Evolutionary conservation across 2,797 vertebrate species (phyloP).

Genomic region (Prunella strophiata): DNA sequence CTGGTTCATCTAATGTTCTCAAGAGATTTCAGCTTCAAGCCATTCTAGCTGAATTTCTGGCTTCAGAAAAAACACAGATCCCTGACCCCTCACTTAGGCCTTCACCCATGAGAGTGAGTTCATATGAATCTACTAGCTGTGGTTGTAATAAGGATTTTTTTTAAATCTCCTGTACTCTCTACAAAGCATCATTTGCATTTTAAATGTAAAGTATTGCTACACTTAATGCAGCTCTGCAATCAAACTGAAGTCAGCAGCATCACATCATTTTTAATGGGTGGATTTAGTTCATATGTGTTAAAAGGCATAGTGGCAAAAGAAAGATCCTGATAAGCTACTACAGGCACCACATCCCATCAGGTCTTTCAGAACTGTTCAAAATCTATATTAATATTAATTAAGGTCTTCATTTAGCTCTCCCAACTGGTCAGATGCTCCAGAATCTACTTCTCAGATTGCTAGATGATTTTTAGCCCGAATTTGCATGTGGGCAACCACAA

Average conservation of each 20-base stretch:
- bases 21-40: background rate
- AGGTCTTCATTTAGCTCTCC: background rate
- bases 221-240: background rate
- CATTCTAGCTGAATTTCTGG: background rate
- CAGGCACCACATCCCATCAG: background rate
- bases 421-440: background rate
- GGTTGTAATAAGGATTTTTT: background rate
- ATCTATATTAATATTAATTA: background rate
- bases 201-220: background rate
- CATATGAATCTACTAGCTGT: background rate
- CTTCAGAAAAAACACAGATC: background rate
- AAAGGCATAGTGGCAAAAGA: background rate
- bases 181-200: background rate
- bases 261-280: background rate
- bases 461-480: background rate
- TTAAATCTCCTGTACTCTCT: background rate
- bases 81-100: background rate
- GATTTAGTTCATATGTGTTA: background rate
- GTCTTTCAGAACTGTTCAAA: background rate
- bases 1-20: background rate
- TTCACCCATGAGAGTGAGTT: background rate
- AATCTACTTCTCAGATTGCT: background rate
- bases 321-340: background rate
- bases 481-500: accelerated
- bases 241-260: background rate